A percentile compares a stretch with the other conserved stretches of the same genome.
These are phyloP conservation scores for Dioctria rufipes DNA, from an alignment of 2,888 invertebrate genomes.

Conservation along the genomic window DNA sequence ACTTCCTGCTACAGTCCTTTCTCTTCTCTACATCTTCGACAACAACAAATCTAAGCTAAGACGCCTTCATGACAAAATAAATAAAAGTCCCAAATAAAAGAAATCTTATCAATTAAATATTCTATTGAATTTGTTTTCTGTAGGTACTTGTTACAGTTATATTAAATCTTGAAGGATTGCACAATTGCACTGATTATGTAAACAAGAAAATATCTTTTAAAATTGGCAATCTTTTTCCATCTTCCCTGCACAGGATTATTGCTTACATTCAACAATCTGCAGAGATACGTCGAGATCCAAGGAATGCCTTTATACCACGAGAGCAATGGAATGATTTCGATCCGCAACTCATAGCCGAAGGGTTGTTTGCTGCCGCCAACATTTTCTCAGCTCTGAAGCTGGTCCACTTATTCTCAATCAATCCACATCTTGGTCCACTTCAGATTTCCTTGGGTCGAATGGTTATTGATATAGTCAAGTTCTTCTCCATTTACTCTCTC, in stretches of 20 bases:
- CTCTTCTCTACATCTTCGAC: too few relatives aligned
- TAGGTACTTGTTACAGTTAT: too few relatives aligned
- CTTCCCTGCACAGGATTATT: constrained; percentile 75
- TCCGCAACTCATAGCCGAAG: constrained; percentile 93
- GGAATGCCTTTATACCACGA: constrained; percentile 82
- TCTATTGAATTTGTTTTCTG: too few relatives aligned
- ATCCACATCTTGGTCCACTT: constrained; percentile 92
- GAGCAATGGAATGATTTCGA: constrained; percentile 95
- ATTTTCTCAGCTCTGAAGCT: constrained; percentile 93
- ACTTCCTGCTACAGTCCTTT: too few relatives aligned
- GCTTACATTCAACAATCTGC: constrained; percentile 83
- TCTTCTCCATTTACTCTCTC: constrained; percentile 90
- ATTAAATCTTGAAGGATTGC: too few relatives aligned
- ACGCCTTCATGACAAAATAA: too few relatives aligned
- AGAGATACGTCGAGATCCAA: constrained; percentile 79
- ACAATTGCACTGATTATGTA: too few relatives aligned
- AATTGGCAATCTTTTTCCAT: constrained; percentile 62
- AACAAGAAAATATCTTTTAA: too few relatives aligned
- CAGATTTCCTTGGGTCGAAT: constrained; percentile 92
- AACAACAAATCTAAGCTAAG: too few relatives aligned
- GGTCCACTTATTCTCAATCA: constrained; percentile 93
- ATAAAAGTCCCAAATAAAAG: too few relatives aligned
- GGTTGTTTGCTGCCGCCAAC: constrained; percentile 95
- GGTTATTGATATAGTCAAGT: constrained; percentile 93
- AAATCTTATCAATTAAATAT: too few relatives aligned